Evolutionary conservation across 37 sponge, comb jelly and placozoan genomes (phyloP).

Genomic region (Corticium candelabrum): DNA sequence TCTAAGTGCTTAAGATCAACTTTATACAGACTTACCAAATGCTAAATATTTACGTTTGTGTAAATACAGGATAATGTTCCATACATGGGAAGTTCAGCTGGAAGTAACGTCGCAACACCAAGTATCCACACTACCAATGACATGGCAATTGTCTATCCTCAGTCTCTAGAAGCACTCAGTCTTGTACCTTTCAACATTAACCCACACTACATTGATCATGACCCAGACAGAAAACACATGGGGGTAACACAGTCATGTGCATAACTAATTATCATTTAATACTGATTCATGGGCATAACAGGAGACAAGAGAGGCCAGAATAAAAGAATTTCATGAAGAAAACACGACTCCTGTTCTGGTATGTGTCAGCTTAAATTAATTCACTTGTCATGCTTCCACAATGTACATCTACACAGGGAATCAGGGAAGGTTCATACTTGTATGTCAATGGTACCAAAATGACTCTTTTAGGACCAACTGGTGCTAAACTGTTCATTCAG

Average conservation of each 20-base stretch:
- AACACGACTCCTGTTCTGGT: not conserved
- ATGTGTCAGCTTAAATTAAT: not conserved
- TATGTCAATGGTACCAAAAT: not conserved
- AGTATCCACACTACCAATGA: not conserved
- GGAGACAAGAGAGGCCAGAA: not conserved
- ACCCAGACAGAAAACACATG: not conserved
- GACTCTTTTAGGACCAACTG: not conserved
- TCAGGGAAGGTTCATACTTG: not conserved
- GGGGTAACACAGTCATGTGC: not conserved
- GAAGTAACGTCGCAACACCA: not conserved
- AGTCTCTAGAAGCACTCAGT: not conserved
- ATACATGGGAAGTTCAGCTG: slow-evolving; percentile 1
- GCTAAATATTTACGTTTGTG: not conserved
- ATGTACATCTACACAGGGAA: not conserved
- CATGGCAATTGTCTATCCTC: not conserved
- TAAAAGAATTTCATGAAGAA: not conserved
- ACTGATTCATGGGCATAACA: too few relatives aligned
- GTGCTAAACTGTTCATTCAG: not conserved
- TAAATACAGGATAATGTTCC: not conserved
- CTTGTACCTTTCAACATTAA: not conserved
- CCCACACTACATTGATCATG: not conserved
- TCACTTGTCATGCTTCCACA: not conserved
- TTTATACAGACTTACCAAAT: too few relatives aligned
- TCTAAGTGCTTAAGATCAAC: too few relatives aligned
- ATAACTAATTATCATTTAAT: not conserved